These are phyloP conservation scores for Schizothorax lantsangensis DNA, from an alignment of 2,797 vertebrate genomes.

Conservation along the genomic window DNA sequence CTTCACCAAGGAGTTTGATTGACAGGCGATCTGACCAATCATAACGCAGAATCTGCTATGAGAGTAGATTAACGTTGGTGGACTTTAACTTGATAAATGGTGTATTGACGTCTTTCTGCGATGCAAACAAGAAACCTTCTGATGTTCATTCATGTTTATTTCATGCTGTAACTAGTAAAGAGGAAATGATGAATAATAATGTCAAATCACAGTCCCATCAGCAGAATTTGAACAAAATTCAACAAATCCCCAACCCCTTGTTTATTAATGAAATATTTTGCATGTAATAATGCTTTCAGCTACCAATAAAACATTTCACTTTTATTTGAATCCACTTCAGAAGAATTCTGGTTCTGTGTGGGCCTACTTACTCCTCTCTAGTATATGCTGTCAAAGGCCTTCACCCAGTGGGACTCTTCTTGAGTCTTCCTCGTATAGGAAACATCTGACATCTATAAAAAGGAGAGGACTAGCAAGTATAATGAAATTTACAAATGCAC, in stretches of 20 bases:
- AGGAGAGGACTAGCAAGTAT: neutral
- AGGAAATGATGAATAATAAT: neutral
- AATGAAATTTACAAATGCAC: slow-evolving; percentile 4
- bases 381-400: neutral
- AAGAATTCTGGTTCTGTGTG: neutral
- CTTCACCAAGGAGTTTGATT: neutral
- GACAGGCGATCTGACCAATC: neutral
- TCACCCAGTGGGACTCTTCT: neutral
- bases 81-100: neutral
- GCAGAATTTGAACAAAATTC: neutral
- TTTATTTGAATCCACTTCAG: neutral
- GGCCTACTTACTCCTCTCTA: neutral
- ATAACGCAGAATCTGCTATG: neutral
- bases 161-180: neutral
- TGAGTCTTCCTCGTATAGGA: neutral
- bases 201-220: neutral
- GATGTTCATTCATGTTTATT: neutral
- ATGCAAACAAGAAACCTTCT: neutral
- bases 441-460: neutral
- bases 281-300: neutral
- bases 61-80: neutral
- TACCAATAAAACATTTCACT: neutral
- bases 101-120: too few species aligned
- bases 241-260: neutral
- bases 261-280: neutral